A percentile compares a stretch with the other conserved stretches of the same genome.
These are phyloP conservation scores for Calidris pygmaea DNA, from an alignment of 2,113 vertebrate genomes.

Conservation along the genomic window DNA sequence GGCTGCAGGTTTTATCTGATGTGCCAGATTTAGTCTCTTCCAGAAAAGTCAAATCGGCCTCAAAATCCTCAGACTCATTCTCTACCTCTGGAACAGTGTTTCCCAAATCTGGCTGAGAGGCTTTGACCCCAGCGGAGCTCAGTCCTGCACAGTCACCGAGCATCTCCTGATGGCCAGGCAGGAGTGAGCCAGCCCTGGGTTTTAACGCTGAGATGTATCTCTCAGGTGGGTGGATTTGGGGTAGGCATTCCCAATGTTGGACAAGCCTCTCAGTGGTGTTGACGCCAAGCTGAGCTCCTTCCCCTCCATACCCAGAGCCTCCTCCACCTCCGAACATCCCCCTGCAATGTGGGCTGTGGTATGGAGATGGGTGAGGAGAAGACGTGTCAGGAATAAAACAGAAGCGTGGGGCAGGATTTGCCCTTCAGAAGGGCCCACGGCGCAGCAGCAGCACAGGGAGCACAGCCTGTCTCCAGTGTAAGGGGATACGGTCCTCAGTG, in stretches of 20 bases:
- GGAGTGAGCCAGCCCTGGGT: neutral
- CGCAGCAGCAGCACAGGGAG: neutral
- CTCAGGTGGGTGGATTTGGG: neutral
- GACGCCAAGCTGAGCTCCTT: neutral
- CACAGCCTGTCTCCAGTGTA: neutral
- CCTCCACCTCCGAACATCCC: neutral
- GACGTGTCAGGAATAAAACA: neutral
- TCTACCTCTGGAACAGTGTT: neutral
- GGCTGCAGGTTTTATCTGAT: neutral
- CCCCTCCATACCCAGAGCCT: neutral
- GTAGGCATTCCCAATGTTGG: rapidly evolving
- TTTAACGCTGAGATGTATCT: neutral
- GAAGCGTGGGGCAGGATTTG: neutral
- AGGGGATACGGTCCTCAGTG: neutral
- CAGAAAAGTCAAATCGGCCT: neutral
- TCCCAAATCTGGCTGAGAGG: neutral
- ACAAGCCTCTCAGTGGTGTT: neutral
- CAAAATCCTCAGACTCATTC: neutral
- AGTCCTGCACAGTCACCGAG: neutral
- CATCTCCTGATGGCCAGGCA: neutral
- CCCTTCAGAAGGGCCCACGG: neutral
- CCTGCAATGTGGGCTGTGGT: rapidly evolving
- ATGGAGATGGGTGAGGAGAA: neutral
- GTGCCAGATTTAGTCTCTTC: neutral
- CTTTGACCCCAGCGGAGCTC: neutral